These are phyloP conservation scores for Chymomyza costata DNA, from an alignment of 1,140 invertebrate species.

Conservation along the genomic window DNA sequence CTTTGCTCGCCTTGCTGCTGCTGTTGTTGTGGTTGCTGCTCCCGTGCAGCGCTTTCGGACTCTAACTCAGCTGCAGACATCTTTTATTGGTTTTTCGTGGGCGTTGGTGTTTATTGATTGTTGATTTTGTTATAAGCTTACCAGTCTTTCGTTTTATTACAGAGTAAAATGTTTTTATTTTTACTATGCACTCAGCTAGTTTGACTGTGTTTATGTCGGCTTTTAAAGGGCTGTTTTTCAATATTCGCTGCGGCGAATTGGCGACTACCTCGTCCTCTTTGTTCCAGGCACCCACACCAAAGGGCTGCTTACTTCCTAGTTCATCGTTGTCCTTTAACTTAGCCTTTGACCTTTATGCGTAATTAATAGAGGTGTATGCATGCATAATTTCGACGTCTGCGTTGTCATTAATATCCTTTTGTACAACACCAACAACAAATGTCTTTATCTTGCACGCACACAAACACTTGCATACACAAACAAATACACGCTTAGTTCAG, in stretches of 20 bases:
- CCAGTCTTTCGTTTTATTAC: slow-evolving; percentile 44
- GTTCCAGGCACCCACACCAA: not conserved
- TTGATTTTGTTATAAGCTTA: slow-evolving; percentile 27
- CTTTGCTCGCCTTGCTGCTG: slow-evolving; percentile 34
- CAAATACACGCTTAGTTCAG: too few relatives aligned
- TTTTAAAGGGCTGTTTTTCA: not conserved
- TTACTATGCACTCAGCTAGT: not conserved
- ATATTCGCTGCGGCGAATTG: not conserved
- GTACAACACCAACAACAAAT: slow-evolving; percentile 24
- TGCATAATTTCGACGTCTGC: slow-evolving; percentile 47
- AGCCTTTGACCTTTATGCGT: slow-evolving; percentile 64
- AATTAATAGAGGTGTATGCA: slow-evolving; percentile 61
- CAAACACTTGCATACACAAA: slow-evolving; percentile 24
- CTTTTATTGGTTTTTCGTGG: slow-evolving; percentile 16
- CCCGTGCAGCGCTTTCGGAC: slow-evolving; percentile 36
- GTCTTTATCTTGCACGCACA: slow-evolving; percentile 58
- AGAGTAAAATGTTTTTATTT: slow-evolving; percentile 5
- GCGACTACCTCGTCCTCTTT: too few relatives aligned
- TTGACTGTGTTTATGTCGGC: not conserved
- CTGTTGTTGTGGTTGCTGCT: slow-evolving; percentile 30
- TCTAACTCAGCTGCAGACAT: slow-evolving; percentile 61
- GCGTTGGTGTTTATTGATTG: slow-evolving; percentile 11
- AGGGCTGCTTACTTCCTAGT: slow-evolving; percentile 30
- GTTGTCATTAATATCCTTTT: slow-evolving; percentile 24
- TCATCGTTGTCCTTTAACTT: slow-evolving; percentile 45